Base-by-base conservation (phyloP, 1,140 invertebrate genomes). In the Brachystomella parvula region DNA sequence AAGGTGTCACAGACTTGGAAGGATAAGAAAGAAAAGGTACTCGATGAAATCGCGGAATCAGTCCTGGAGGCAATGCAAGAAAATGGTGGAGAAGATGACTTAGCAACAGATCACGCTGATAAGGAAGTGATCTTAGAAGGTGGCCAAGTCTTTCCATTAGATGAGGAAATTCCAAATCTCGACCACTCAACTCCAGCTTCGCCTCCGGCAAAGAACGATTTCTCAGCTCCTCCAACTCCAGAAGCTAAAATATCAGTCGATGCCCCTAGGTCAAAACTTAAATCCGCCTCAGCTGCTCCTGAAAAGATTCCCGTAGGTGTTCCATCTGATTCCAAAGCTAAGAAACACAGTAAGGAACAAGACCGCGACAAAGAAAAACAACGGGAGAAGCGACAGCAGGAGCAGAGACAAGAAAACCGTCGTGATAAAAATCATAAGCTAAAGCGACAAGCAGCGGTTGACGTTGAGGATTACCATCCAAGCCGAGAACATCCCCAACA, bases 1-100 rank as follows among this genome's bases (percentile, higher is more conserved):
- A 57, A 57, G 53, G 32, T 15, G 21, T 12, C 35, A 21, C 56
- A 62, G 35, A 62, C 21, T n/a, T 58, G 15, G 63, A 61, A 60
- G 39, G 47, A 31, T n/a, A 60, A 30, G 28, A 61, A 0, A 33
- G 53, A 1, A 1, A 29, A 61, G 29, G 19, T 66, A 2, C 62
- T 64, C 24, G 47, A n/a, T 2, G 32, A 35, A 47, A 62, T 60
- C 24, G 58, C 58, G 9, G 58, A 26, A 29, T 17, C 61, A 62
- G 61, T 62, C 3, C n/a, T 44, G n/a, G 39, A 62, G 12, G 61
- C 24, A 32, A 62, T 39, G 35, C 24, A 57, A 12, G 9, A 15
- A 15, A 47, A 15, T 47, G 44, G n/a, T 29, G 28, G 21, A 57
- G 53, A 24, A 24, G 28, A 29, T 9, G 53, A n/a, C 24, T 28